Conservation (phyloP, 2,113 vertebrate genomes). For the Xenopus borealis region DNA sequence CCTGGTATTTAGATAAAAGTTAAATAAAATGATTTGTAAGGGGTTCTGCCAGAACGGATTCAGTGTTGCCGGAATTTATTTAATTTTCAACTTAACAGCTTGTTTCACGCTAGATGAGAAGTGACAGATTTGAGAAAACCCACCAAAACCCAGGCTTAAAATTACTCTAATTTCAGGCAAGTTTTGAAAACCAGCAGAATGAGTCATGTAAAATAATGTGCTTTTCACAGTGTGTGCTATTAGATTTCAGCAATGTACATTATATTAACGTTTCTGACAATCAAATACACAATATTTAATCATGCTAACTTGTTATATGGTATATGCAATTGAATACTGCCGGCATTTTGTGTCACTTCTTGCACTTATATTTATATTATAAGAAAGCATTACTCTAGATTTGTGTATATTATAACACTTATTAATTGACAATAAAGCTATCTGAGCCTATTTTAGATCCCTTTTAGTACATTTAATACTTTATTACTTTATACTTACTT, state of each 20-base stretch:
- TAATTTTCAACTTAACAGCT: slow-evolving; percentile 42
- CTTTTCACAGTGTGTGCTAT: slow-evolving; percentile 28
- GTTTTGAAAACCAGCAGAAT: slow-evolving; percentile 37
- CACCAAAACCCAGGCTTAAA: slow-evolving; percentile 39
- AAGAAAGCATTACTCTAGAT: too few relatives aligned
- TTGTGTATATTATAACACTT: too few relatives aligned
- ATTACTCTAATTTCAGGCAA: slow-evolving; percentile 43
- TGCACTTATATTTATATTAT: too few relatives aligned
- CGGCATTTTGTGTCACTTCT: background rate
- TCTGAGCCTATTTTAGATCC: too few relatives aligned
- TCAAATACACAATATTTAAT: slow-evolving; percentile 30
- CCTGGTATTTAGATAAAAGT: slow-evolving; percentile 40
- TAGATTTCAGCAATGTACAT: slow-evolving; percentile 29
- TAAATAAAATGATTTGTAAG: slow-evolving; percentile 42
- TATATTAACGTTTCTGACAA: slow-evolving; percentile 22
- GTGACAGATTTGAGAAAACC: slow-evolving; percentile 39
- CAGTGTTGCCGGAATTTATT: slow-evolving; percentile 32
- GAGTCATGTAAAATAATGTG: slow-evolving; percentile 40
- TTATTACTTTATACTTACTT: too few relatives aligned
- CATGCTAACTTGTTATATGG: slow-evolving; percentile 21
- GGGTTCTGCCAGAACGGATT: slow-evolving; percentile 35
- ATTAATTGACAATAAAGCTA: too few relatives aligned
- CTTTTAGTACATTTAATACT: too few relatives aligned
- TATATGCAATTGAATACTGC: background rate
- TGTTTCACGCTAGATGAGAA: slow-evolving; percentile 44